A percentile compares a stretch with the other conserved stretches of the same genome.
Evolutionary conservation across 2,797 vertebrate species (phyloP).

Genomic region (Labeo calbasu): DNA sequence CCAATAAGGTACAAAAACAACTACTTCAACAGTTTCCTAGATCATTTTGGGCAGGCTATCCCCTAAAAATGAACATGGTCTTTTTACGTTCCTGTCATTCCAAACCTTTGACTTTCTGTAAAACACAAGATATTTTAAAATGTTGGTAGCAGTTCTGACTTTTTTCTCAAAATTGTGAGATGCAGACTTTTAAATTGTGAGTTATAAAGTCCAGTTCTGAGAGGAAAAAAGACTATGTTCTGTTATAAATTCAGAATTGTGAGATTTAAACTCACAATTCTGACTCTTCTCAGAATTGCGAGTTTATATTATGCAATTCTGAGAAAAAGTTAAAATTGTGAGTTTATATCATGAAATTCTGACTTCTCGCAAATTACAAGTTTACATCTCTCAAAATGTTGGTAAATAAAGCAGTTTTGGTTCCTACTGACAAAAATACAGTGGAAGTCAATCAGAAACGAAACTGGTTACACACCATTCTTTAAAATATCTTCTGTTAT

Average conservation of each 20-base stretch:
- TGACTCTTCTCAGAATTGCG: no score
- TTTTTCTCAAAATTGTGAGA: no score
- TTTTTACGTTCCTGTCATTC: neutral
- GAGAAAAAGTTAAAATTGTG: no score
- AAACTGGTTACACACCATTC: neutral
- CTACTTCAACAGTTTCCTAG: neutral
- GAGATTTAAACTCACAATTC: no score
- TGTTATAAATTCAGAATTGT: no score
- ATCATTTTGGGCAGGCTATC: neutral
- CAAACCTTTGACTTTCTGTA: neutral
- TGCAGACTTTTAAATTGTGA: no score
- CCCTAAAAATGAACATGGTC: neutral
- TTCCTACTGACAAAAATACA: neutral
- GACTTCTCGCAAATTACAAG: no score
- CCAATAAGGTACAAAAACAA: conserved; percentile 81
- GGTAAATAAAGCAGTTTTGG: neutral
- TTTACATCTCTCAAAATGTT: neutral
- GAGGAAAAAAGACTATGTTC: no score
- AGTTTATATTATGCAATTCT: no score
- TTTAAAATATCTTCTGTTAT: neutral
- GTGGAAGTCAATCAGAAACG: neutral
- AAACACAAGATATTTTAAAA: neutral
- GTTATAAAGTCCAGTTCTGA: no score
- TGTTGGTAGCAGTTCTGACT: neutral
- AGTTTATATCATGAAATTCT: no score